A percentile compares a stretch with the other conserved stretches of the same genome.
phyloP scores from a whole-genome alignment of 1,140 invertebrate genomes.

The Dreissena rostriformis region DNA sequence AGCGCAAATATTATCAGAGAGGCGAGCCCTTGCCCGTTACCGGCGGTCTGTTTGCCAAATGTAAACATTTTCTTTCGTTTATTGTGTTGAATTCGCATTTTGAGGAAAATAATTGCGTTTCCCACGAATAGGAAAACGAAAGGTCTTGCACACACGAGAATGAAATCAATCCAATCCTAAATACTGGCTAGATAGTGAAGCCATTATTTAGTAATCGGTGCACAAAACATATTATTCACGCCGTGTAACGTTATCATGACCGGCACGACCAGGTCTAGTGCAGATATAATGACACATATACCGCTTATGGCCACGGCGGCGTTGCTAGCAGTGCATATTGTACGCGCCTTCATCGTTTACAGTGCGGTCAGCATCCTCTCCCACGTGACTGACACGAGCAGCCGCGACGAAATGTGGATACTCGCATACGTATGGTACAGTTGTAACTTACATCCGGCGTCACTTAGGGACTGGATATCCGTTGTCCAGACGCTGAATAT shows the following conservation, averaged over 20 bases:
- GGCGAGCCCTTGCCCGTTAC: background rate
- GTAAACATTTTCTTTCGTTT: constrained; percentile 17
- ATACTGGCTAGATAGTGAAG: background rate
- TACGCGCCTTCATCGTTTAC: constrained; percentile 12
- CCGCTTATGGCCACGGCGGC: background rate
- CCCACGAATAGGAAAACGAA: constrained; percentile 11
- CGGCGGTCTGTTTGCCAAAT: background rate
- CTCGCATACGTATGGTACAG: background rate
- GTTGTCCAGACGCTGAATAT: constrained; percentile 45
- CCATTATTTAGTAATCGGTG: background rate
- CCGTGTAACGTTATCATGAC: background rate
- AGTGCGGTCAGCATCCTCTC: constrained; percentile 22
- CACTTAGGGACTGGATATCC: constrained; percentile 55
- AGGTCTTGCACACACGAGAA: background rate
- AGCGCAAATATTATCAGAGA: constrained; percentile 29
- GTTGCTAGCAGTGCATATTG: background rate
- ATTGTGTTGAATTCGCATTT: background rate
- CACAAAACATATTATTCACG: background rate
- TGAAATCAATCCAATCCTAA: background rate
- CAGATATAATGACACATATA: background rate
- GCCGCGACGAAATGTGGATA: background rate
- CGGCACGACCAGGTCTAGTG: background rate
- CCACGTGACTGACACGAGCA: background rate
- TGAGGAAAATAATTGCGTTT: constrained; percentile 33
- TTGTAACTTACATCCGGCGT: constrained; percentile 59